Evolutionary conservation across 2,888 invertebrate genomes (phyloP).

Genomic region (Chaetoderma sp.): DNA sequence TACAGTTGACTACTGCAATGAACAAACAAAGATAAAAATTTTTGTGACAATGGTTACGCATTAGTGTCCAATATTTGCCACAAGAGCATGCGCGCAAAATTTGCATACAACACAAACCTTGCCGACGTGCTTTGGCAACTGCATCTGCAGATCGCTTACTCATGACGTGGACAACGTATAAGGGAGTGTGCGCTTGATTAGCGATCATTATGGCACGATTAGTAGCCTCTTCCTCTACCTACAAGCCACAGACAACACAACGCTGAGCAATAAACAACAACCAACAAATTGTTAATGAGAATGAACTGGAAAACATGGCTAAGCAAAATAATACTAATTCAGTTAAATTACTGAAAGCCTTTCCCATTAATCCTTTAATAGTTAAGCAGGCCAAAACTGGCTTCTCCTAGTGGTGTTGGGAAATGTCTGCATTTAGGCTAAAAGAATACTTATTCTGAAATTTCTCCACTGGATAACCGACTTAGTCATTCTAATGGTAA

Average conservation of each 20-base stretch:
- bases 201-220: slow-evolving; percentile 86
- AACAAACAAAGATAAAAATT: background rate
- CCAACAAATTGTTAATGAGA: background rate
- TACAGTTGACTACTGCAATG: background rate
- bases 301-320: background rate
- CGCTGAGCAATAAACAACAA: background rate
- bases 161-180: slow-evolving; percentile 96
- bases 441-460: too few relatives aligned
- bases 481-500: too few relatives aligned
- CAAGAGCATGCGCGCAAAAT: too few relatives aligned
- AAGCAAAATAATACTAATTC: too few relatives aligned
- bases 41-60: background rate
- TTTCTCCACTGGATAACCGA: too few relatives aligned
- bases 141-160: slow-evolving; percentile 89
- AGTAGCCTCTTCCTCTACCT: slow-evolving; percentile 82
- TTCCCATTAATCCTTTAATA: too few relatives aligned
- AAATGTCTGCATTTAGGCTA: too few relatives aligned
- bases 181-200: slow-evolving; percentile 92
- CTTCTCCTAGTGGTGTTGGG: too few relatives aligned
- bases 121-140: slow-evolving; percentile 76
- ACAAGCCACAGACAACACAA: background rate
- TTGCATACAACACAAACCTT: slow-evolving; percentile 65
- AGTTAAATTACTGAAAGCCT: too few relatives aligned
- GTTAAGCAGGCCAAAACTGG: too few relatives aligned
- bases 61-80: background rate